Evolutionary conservation across 2,888 invertebrate genomes (phyloP).

Genomic region (Drosophila dives): DNA sequence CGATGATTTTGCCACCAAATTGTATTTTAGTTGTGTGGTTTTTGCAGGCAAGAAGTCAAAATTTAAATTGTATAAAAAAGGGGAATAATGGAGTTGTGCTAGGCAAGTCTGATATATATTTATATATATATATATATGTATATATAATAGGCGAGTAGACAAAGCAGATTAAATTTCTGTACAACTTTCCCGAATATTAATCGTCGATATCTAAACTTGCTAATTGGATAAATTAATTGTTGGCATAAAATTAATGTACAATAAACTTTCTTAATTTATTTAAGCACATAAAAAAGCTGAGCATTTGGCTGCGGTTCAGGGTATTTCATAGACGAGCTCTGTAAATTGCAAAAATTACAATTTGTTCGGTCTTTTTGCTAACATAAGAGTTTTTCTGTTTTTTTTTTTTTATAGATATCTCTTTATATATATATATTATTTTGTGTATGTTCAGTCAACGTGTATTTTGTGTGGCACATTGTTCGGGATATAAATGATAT

Average conservation of each 20-base stretch:
- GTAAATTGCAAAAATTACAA: neutral
- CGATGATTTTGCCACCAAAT: neutral
- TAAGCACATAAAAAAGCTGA: neutral
- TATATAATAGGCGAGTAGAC: neutral
- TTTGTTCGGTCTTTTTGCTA: neutral
- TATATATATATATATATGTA: neutral
- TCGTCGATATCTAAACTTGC: neutral
- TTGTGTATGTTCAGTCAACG: constrained; percentile 1
- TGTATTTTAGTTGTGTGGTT: constrained; percentile 2
- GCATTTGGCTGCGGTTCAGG: neutral
- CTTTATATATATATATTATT: neutral
- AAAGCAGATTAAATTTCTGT: neutral
- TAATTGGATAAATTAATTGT: neutral
- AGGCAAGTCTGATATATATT: neutral
- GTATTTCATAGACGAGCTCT: neutral
- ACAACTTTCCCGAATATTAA: neutral
- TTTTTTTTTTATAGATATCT: neutral
- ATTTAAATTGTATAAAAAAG: neutral
- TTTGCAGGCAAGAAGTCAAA: constrained; percentile 11
- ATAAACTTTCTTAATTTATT: too few relatives aligned
- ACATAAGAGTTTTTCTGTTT: neutral
- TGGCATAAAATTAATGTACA: neutral
- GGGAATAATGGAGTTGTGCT: neutral
- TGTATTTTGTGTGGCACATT: constrained; percentile 6
- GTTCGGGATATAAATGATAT: constrained; percentile 22